phyloP scores from a whole-genome alignment of 2,113 vertebrate species.

The Scomber scombrus region DNA sequence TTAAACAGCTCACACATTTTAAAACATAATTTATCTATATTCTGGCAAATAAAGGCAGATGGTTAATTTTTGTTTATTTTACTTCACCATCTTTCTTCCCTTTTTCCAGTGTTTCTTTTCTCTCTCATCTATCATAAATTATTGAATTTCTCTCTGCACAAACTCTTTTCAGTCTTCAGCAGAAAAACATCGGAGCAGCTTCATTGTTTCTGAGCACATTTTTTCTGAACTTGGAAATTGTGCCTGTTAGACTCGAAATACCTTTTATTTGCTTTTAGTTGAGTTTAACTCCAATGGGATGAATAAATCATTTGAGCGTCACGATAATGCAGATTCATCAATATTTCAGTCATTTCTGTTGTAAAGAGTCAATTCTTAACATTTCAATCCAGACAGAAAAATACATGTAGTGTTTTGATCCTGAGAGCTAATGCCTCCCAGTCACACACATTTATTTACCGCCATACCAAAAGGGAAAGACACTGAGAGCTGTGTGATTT shows the following conservation, averaged over 20 bases:
- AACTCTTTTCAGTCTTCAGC: background rate
- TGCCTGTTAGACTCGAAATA: constrained; percentile 58
- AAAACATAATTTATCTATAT: no score
- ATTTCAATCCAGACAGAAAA: no score
- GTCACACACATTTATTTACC: background rate
- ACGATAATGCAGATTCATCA: constrained; percentile 67
- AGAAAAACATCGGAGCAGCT: background rate
- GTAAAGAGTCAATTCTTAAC: constrained; percentile 16
- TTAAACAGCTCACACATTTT: no score
- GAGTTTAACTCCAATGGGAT: constrained; percentile 59
- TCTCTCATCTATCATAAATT: background rate
- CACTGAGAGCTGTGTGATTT: no score
- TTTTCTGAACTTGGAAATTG: constrained; percentile 41
- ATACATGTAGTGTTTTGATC: no score
- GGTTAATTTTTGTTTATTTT: background rate
- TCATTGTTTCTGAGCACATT: constrained; percentile 48
- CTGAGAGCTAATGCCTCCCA: background rate
- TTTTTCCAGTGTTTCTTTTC: background rate
- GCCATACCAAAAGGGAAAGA: background rate
- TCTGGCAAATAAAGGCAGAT: background rate
- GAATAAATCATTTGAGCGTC: constrained; percentile 71
- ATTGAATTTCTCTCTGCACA: background rate
- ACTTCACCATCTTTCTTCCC: background rate
- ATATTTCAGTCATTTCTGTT: constrained; percentile 62
- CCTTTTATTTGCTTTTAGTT: constrained; percentile 75